Percentiles rank a stretch among this genome's conserved stretches.
phyloP scores from a whole-genome alignment of 2,113 vertebrate species.

The Tragelaphus buxtoni region DNA sequence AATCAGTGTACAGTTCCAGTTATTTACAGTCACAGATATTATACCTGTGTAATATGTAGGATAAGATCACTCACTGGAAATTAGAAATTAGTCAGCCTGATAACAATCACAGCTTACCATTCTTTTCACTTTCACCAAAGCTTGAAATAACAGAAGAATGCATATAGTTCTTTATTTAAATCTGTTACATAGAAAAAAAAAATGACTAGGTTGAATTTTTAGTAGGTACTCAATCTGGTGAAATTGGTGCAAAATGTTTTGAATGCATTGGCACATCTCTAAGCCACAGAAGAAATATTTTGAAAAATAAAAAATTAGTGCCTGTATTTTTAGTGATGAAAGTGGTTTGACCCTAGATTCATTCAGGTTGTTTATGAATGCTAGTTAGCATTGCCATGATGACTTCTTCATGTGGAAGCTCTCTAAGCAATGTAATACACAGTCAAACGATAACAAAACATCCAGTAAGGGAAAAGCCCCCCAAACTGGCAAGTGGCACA shows the following conservation, averaged over 20 bases:
- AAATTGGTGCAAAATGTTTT: constrained; percentile 19
- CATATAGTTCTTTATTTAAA: constrained; percentile 5
- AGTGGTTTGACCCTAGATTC: constrained; percentile 55
- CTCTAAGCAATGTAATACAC: background rate
- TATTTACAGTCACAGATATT: constrained; percentile 68
- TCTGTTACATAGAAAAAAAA: background rate
- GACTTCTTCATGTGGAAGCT: background rate
- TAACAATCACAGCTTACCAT: constrained; percentile 45
- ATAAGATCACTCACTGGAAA: constrained; percentile 38
- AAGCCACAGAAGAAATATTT: constrained; percentile 31
- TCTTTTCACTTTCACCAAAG: constrained; percentile 12
- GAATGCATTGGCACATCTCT: constrained; percentile 30
- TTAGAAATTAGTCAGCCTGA: constrained; percentile 26
- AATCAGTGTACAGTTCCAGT: constrained; percentile 66
- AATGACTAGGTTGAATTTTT: background rate
- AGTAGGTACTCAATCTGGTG: background rate
- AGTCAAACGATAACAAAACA: background rate
- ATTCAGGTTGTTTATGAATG: background rate
- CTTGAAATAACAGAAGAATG: constrained; percentile 27
- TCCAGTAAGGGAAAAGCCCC: background rate
- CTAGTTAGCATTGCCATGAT: background rate
- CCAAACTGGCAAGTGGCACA: background rate
- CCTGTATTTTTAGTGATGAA: constrained; percentile 29
- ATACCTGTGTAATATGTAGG: constrained; percentile 44
- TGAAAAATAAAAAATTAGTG: background rate